Conservation (phyloP, 2,888 invertebrate species). For the Acrobasis consociella region DNA sequence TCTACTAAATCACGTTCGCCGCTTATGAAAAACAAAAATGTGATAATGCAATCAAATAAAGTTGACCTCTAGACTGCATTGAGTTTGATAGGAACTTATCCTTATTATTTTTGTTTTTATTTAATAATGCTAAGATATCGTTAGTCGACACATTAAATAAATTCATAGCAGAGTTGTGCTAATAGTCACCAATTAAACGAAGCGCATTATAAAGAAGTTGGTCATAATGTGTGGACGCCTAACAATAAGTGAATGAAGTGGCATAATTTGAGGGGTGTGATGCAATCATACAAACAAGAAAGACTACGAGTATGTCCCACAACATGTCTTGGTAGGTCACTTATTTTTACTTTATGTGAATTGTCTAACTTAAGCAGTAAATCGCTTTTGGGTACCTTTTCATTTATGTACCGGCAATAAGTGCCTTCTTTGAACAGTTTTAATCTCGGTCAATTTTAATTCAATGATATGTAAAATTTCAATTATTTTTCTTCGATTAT, state of each 20-base stretch:
- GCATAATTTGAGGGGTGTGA: conserved; percentile 15
- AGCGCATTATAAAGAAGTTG: conserved; percentile 8
- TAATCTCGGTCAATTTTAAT: too few species aligned
- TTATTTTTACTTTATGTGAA: too few species aligned
- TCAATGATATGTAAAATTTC: too few species aligned
- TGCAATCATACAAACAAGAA: not conserved
- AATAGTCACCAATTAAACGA: not conserved
- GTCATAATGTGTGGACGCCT: conserved; percentile 27
- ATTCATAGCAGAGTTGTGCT: not conserved
- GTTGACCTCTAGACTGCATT: conserved; percentile 7
- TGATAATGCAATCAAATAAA: conserved; percentile 17
- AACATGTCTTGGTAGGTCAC: too few species aligned
- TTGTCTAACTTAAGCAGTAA: too few species aligned
- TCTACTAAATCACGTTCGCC: not conserved
- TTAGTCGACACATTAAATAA: not conserved
- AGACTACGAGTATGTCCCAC: too few species aligned
- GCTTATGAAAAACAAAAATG: not conserved
- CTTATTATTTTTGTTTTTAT: conserved; percentile 11
- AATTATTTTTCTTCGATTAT: too few species aligned
- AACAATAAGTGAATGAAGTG: conserved; percentile 27
- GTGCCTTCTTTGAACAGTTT: too few species aligned
- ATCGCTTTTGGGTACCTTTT: too few species aligned
- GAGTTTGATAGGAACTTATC: conserved; percentile 3
- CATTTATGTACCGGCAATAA: too few species aligned
- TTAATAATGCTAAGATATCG: not conserved